Evolutionary conservation across 2,113 vertebrate genomes (phyloP).

Genomic region (Sitta europaea): DNA sequence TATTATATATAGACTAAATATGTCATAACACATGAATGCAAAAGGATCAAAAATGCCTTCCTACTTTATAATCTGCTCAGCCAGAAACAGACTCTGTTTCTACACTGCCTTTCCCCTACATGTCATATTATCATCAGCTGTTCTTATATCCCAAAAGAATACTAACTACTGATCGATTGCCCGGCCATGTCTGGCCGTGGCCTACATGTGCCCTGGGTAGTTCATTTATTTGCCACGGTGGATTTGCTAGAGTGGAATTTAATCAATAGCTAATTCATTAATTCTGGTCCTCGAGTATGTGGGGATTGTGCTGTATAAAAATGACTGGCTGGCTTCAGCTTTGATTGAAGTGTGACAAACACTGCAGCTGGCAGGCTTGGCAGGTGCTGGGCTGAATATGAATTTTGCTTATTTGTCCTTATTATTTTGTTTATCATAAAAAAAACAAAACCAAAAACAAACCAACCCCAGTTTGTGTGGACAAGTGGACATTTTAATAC

Average conservation of each 20-base stretch:
- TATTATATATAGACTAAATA: conserved; percentile 51
- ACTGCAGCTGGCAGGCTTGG: conserved; percentile 60
- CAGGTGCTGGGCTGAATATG: conserved; percentile 49
- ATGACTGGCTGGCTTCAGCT: conserved; percentile 67
- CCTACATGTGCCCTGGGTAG: conserved; percentile 85
- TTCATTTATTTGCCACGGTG: conserved; percentile 91
- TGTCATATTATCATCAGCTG: conserved; percentile 83
- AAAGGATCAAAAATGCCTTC: conserved; percentile 33
- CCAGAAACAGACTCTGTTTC: conserved; percentile 52
- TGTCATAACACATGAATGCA: conserved; percentile 14
- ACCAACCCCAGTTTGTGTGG: neutral
- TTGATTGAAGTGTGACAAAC: conserved; percentile 84
- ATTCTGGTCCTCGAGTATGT: conserved; percentile 77
- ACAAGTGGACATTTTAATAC: conserved; percentile 31
- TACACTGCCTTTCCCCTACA: conserved; percentile 62
- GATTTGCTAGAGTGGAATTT: conserved; percentile 91
- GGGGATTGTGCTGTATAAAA: conserved; percentile 62
- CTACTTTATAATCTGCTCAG: conserved; percentile 61
- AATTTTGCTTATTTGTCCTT: conserved; percentile 68
- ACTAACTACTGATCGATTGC: conserved; percentile 87
- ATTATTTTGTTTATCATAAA: too few relatives aligned
- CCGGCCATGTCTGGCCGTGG: conserved; percentile 81
- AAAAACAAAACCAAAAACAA: conserved; percentile 30
- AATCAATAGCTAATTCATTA: conserved; percentile 96
- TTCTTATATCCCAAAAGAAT: conserved; percentile 82